Evolutionary conservation across 2,888 invertebrate species (phyloP), one percentile per base, ranked within the genome.

Genomic region (Apamea anceps): DNA sequence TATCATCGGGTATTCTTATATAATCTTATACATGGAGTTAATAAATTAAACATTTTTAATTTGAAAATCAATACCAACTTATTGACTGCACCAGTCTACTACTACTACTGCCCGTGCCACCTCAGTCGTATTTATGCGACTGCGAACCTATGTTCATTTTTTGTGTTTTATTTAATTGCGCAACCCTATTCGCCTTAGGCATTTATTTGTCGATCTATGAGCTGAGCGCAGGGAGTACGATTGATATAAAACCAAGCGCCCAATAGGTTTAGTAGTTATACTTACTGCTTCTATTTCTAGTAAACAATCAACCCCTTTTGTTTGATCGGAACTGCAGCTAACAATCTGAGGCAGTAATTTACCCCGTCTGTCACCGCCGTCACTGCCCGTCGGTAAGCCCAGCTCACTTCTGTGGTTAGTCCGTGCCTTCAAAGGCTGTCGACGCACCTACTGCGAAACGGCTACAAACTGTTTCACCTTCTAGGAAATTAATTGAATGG

Each of bases 291-390:
- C 12, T 48, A 13, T 37, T 57, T 18, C 21, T 48, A 45, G 18
- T 48, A 72, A 67, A 72, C n/a, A 68, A 63, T 60, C 10, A 65
- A 7, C 7, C 28, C 51, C 60, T 48, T 32, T 1, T 25, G 45
- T 65, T 74, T 28, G 37, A 73, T 71, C 76, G 62, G 54, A 74
- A 54, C 42, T 80, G 67, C 84, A 63, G 25, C 71, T 74, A 74
- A 73, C 76, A 74, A n/a, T 76, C 54, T 62, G 51, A 48, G 65
- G 62, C 77, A 77, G 83, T 79, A 82, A 83, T 76, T 85, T 78
- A 76, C 62, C 54, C 68, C 77, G 80, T 81, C 77, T 42, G 72
- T 66, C 65, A 32, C 63, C 54, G 71, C 74, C 77, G 68, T 75
- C 76, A 32, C 73, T 25, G 82, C n/a, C 51, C 67, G 54, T 72